Base-by-base conservation (phyloP, 2,113 vertebrate species). In the Microcebus murinus region DNA sequence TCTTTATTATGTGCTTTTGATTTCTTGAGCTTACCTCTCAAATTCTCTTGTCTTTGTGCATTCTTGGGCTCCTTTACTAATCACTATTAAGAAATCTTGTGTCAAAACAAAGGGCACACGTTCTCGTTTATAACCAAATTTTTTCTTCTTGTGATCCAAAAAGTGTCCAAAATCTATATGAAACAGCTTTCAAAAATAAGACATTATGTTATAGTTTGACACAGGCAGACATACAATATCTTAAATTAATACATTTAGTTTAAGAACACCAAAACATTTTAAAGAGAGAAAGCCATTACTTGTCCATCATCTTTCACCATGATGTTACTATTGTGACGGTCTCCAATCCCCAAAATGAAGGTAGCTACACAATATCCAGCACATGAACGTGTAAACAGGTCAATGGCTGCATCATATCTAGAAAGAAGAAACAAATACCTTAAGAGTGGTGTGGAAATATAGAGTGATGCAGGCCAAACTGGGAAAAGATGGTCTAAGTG, bases 291-390 rank as follows among this genome's bases (percentile, higher is more conserved):
- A 81, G 48, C 31, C 36, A 89, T 97, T 99, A 99, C 99, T 98
- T 99, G 99, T 97, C 99, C 99, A 90, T 99, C 99, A 82, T 99
- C 99, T 98, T 99, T 99, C 92, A 99, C 99, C 99, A 99, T 99
- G 96, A 99, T 99, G 98, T 99, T 99, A 98, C 99, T 99, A 96
- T 99, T 99, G 98, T 99, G 99, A 83, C 99, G 98, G 98, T 99
- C 99, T 97, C 99, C 99, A 91, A 99, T 99, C 61, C 99, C 99
- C 90, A 99, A 98, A 98, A 99, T 99, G 97, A 99, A 99, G 77
- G 99, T 99, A 91, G 99, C 99, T 87, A 99, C 99, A 93, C 99
- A 99, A 98, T 99, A 99, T 90, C 99, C 99, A 93, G 99, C 99
- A 93, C 99, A 99, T 2, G 99, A 99, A 90, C 99, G 99, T 3